Base-by-base conservation (phyloP, 2,113 vertebrate species). In the Orthonyx spaldingii region DNA sequence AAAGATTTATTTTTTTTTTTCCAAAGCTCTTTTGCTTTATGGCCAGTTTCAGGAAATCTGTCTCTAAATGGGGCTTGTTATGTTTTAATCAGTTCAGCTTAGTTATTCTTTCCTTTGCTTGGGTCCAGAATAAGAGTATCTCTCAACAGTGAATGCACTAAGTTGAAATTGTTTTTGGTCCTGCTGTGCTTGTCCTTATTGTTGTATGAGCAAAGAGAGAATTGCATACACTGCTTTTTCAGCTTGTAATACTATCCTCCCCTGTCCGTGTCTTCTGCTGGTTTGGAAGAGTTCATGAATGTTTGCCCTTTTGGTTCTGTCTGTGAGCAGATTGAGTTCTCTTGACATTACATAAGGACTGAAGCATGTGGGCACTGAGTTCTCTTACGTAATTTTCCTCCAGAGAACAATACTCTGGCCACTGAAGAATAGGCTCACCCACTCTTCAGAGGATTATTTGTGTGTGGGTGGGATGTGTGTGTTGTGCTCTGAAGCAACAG, bases 381-480 rank as follows among this genome's bases (percentile, higher is more conserved):
- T 86, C 35, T 24, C 50, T 91, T 89, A 89, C 1, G 11, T 91
- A 91, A 87, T 49, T 70, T 71, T 35, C 41, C 71, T 87, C 28
- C 76, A 64, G 81, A 91, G 77, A 95, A 69, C 81, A 94, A 81
- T 96, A 78, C 60, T 81, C 44, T 91, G 84, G 56, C 47, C 63
- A 78, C 76, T 47, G 76, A 90, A 82, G 93, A 95, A 89, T 26
- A 74, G 81, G n/a, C 46, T 96, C 47, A 66, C 78, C 57, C 82
- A 83, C 33, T 85, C 87, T 85, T 65, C 42, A 74, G 94, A 91
- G 75, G 27, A 47, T 85, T 83, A 10, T 69, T 91, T 91, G 32
- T 82, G 32, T 7, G 16, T 70, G 56, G 63, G 74, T 46, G 90
- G 33, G 53, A 26, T 56, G 35, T 78, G 61, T 74, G 26, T 76